These are phyloP conservation scores for Neotragus moschatus DNA, from an alignment of 2,113 vertebrate species.

Conservation along the genomic window DNA sequence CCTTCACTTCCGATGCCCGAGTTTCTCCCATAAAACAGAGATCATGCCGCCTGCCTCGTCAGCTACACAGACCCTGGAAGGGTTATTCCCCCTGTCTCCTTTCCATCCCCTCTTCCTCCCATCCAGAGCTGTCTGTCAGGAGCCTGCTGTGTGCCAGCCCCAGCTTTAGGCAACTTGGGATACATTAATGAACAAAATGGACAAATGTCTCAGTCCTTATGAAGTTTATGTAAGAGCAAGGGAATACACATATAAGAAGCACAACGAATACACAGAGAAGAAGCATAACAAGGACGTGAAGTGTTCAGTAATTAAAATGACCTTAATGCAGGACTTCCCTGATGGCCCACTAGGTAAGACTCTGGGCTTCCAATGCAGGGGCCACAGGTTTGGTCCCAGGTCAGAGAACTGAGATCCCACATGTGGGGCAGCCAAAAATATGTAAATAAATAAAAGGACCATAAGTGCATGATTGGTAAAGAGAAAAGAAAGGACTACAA, in stretches of 20 bases:
- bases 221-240: not conserved
- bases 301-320: not conserved
- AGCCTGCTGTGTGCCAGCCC: not conserved
- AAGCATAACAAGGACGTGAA: not conserved
- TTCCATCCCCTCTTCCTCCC: too few relatives aligned
- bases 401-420: not conserved
- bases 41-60: fast-evolving
- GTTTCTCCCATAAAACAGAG: not conserved
- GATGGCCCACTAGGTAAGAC: not conserved
- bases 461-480: not conserved
- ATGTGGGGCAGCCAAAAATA: not conserved
- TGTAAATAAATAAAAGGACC: not conserved
- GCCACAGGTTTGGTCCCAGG: not conserved
- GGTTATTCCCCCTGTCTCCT: too few relatives aligned
- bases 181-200: not conserved
- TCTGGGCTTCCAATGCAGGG: not conserved
- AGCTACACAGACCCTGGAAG: not conserved
- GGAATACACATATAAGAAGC: not conserved
- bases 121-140: too few relatives aligned
- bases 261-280: not conserved
- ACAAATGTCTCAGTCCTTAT: too few relatives aligned
- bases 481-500: not conserved
- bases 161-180: not conserved
- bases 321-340: not conserved
- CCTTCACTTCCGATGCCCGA: fast-evolving